Evolutionary conservation across 2,113 vertebrate species (phyloP), one percentile per base, ranked within the genome.

Genomic region (Microtus montanus): DNA sequence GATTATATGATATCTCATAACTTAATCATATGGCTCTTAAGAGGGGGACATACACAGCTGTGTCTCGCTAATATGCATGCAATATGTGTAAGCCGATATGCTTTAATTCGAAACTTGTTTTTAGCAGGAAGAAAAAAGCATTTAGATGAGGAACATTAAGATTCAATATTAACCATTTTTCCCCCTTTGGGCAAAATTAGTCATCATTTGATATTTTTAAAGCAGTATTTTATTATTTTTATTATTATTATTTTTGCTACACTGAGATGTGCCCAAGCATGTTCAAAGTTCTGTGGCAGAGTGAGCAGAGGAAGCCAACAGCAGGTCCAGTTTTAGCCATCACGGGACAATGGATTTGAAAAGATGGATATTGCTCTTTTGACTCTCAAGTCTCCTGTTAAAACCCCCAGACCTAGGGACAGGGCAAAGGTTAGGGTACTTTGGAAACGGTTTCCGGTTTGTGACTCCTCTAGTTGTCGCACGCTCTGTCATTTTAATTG

Each of bases 21-120:
- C 99, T 99, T 99, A 99, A 99, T 99, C 99, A 99, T 99, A 99
- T 99, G 99, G 99, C 99, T 99, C 99, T 99, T 99, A 99, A 99
- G 99, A 99, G 99, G 98, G 99, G 99, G 98, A 98, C 98, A 98
- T 98, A 99, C 99, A 99, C 99, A 99, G 99, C 99, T 99, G 99
- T 99, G 99, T 98, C 99, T 99, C 98, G 3, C 98, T 99, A 99
- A 99, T 99, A 99, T 99, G 99, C 99, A 99, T 99, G 99, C 99
- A 99, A 99, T 99, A 99, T 99, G 99, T 99, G 99, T 99, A 99
- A 99, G 99, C 99, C 97, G 99, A 99, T 99, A 99, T 97, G 99
- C 99, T 99, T 99, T 99, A 99, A 99, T 99, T 99, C 99, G 98
- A 99, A 99, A 99, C 99, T 99, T 99, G 99, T 99, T 99, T 99